Evolutionary conservation across 2,113 vertebrate species (phyloP).

Genomic region (Anarhynchus alexandrinus): DNA sequence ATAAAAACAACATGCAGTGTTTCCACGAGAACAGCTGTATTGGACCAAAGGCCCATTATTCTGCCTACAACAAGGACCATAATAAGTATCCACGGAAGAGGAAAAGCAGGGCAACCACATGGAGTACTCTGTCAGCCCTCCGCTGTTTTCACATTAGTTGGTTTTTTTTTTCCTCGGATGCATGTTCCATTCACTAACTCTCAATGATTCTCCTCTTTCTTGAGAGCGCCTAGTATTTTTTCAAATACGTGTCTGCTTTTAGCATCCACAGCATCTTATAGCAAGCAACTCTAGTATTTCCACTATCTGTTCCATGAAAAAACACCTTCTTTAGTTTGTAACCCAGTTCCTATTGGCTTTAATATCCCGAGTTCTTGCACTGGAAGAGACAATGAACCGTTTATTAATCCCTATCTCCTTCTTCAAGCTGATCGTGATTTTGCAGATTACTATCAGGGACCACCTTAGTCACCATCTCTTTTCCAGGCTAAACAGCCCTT

Average conservation of each 20-base stretch:
- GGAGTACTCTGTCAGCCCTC: neutral
- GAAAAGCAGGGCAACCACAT: neutral
- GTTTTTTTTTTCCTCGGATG: neutral
- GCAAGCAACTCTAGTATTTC: neutral
- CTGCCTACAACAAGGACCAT: neutral
- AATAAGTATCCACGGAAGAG: neutral
- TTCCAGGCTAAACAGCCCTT: neutral
- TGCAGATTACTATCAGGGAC: neutral
- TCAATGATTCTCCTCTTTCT: neutral
- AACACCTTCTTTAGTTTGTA: neutral
- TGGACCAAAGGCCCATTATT: neutral
- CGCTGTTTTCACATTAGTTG: neutral
- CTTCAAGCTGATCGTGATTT: neutral
- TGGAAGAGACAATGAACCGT: neutral
- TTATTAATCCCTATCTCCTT: neutral
- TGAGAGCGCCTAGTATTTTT: rapidly evolving
- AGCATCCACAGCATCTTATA: neutral
- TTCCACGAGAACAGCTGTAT: neutral
- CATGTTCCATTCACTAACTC: neutral
- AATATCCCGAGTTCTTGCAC: neutral
- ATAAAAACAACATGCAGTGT: neutral
- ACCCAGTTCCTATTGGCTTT: neutral
- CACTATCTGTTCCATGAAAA: neutral
- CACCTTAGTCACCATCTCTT: neutral
- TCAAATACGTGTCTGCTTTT: rapidly evolving